Conservation (phyloP, 2,888 invertebrate species). For the Chymomyza fuscimana region DNA sequence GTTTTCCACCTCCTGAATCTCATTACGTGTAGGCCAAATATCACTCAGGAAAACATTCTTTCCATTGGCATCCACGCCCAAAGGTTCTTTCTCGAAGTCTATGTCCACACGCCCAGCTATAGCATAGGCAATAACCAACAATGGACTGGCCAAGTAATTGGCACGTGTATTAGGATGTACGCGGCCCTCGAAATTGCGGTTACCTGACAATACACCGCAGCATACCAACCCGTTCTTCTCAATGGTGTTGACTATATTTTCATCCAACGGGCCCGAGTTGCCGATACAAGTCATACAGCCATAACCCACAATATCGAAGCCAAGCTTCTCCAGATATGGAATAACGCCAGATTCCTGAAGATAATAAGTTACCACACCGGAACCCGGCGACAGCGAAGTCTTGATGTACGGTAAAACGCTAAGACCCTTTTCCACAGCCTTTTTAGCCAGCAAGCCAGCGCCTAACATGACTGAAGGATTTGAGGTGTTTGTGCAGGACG, state of each 20-base stretch:
- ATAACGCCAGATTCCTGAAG: slow-evolving; percentile 92
- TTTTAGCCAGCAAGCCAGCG: slow-evolving; percentile 95
- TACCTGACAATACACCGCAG: slow-evolving; percentile 97
- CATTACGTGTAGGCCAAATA: slow-evolving; percentile 95
- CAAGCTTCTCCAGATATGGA: slow-evolving; percentile 90
- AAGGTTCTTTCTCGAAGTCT: slow-evolving; percentile 94
- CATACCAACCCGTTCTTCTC: slow-evolving; percentile 97
- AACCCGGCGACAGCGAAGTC: slow-evolving; percentile 97
- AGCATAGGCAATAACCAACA: slow-evolving; percentile 98
- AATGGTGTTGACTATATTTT: slow-evolving; percentile 93
- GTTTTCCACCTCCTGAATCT: slow-evolving; percentile 94
- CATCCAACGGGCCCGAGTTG: slow-evolving; percentile 96
- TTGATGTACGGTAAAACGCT: slow-evolving; percentile 95
- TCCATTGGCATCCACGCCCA: slow-evolving; percentile 85
- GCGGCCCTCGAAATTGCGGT: slow-evolving; percentile 98
- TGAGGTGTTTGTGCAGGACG: slow-evolving; percentile 98
- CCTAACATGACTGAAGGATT: slow-evolving; percentile 99
- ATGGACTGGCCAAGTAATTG: slow-evolving; percentile 98
- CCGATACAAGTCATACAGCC: slow-evolving; percentile 99
- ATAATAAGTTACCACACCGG: slow-evolving; percentile 94
- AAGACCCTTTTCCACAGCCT: slow-evolving; percentile 94
- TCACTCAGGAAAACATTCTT: slow-evolving; percentile 91
- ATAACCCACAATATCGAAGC: slow-evolving; percentile 98
- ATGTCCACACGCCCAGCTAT: slow-evolving; percentile 96
- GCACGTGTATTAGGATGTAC: slow-evolving; percentile 98